Conservation (phyloP, 2,888 invertebrate species). For the Epinotia demarniana region DNA sequence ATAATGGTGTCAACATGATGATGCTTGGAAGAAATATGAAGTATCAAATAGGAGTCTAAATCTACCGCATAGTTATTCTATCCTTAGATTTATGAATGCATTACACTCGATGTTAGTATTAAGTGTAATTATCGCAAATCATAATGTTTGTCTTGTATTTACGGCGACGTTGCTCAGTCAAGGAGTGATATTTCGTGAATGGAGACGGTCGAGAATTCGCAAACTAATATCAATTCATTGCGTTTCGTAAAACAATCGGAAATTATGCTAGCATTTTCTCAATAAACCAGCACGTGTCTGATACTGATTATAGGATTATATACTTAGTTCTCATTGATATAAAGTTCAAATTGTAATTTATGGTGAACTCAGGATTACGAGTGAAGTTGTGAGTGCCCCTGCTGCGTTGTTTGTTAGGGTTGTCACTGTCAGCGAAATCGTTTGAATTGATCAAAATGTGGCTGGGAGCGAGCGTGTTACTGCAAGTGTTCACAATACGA, state of each 20-base stretch:
- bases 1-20: constrained; percentile 45
- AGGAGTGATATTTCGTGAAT: constrained; percentile 60
- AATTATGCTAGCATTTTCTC: constrained; percentile 28
- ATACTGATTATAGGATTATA: constrained; percentile 47
- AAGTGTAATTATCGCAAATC: constrained; percentile 73
- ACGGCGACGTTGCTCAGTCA: constrained; percentile 54
- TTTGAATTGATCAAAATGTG: constrained; percentile 65
- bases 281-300: constrained; percentile 44
- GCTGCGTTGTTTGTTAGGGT: constrained; percentile 72
- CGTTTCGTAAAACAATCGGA: constrained; percentile 36
- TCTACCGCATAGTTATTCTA: constrained; percentile 54
- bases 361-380: constrained; percentile 43
- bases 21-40: constrained; percentile 31
- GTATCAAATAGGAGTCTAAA: constrained; percentile 46
- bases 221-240: constrained; percentile 44
- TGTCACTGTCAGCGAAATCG: constrained; percentile 69
- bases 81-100: constrained; percentile 59
- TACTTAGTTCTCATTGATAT: constrained; percentile 51
- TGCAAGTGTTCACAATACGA: constrained; percentile 28
- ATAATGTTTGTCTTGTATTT: constrained; percentile 67
- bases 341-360: constrained; percentile 51
- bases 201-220: constrained; percentile 38
- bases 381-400: constrained; percentile 56
- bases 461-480: constrained; percentile 45
- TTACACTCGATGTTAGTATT: constrained; percentile 61